These are phyloP conservation scores for Sminthurinus aureus DNA, from an alignment of 2,888 invertebrate genomes.

Conservation along the genomic window DNA sequence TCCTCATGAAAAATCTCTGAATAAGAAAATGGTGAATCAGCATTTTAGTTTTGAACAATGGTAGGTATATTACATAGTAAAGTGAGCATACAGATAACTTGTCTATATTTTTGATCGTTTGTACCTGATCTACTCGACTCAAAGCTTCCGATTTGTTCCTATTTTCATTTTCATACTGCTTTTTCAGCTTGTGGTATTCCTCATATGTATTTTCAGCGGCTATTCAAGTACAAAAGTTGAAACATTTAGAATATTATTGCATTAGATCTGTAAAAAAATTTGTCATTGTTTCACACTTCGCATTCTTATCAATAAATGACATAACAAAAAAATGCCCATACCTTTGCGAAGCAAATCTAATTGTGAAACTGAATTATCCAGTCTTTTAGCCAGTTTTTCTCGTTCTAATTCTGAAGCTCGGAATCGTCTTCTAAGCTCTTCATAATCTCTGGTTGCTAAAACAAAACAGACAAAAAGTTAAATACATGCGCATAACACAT, in stretches of 20 bases:
- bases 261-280: constrained; percentile 11
- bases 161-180: constrained; percentile 77
- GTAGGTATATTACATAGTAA: constrained; percentile 1
- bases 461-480: not conserved
- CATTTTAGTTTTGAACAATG: too few species aligned
- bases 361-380: constrained; percentile 67
- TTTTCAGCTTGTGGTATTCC: constrained; percentile 77
- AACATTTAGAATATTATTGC: too few species aligned
- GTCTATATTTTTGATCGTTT: constrained; percentile 13
- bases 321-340: constrained; percentile 50
- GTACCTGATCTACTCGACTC: constrained; percentile 57
- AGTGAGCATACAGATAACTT: not conserved
- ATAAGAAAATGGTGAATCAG: too few species aligned
- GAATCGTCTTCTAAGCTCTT: constrained; percentile 71
- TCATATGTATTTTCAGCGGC: constrained; percentile 77
- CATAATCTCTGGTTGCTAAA: constrained; percentile 70
- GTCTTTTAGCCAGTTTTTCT: constrained; percentile 70
- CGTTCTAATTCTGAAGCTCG: constrained; percentile 70
- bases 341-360: constrained; percentile 67
- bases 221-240: constrained; percentile 60
- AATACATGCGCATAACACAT: constrained; percentile 17
- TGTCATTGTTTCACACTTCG: too few species aligned
- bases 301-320: not conserved
- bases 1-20: not conserved
- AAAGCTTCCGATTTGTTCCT: constrained; percentile 66